phyloP scores from a whole-genome alignment of 2,888 invertebrate genomes.

The Hyppa rectilinea region DNA sequence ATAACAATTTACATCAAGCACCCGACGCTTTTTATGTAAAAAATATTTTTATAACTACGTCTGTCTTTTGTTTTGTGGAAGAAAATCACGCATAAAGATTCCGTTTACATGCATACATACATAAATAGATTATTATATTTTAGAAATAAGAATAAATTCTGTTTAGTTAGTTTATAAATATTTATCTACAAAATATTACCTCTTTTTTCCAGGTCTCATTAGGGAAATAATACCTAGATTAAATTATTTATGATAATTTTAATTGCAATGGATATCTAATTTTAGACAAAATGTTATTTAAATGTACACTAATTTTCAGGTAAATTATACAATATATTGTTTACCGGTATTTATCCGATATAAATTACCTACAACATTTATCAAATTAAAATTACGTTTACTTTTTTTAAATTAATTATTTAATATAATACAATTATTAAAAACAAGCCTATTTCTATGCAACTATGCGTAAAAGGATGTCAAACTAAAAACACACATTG shows the following conservation, averaged over 20 bases:
- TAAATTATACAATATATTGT: background rate
- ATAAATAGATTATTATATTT: too few relatives aligned
- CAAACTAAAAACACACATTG: background rate
- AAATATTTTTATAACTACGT: too few relatives aligned
- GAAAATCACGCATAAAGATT: too few relatives aligned
- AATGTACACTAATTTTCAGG: background rate
- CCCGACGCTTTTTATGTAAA: too few relatives aligned
- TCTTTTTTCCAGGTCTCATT: background rate
- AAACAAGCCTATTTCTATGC: background rate
- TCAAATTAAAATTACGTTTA: background rate
- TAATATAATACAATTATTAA: background rate
- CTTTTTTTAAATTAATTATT: background rate
- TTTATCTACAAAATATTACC: slow-evolving; percentile 2
- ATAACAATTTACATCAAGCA: too few relatives aligned
- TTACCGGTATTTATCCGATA: background rate
- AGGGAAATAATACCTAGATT: slow-evolving; percentile 1
- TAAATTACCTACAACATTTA: background rate
- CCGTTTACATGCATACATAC: too few relatives aligned
- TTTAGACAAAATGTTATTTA: background rate
- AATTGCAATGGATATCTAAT: background rate
- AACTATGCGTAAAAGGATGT: background rate
- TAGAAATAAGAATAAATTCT: too few relatives aligned
- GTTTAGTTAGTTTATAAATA: background rate
- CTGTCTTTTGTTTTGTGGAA: too few relatives aligned
- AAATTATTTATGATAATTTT: slow-evolving; percentile 14